Evolutionary conservation across 2,797 vertebrate genomes (phyloP), one percentile per base, ranked within the genome.

Genomic region (Parauchenoglanis punctatus): DNA sequence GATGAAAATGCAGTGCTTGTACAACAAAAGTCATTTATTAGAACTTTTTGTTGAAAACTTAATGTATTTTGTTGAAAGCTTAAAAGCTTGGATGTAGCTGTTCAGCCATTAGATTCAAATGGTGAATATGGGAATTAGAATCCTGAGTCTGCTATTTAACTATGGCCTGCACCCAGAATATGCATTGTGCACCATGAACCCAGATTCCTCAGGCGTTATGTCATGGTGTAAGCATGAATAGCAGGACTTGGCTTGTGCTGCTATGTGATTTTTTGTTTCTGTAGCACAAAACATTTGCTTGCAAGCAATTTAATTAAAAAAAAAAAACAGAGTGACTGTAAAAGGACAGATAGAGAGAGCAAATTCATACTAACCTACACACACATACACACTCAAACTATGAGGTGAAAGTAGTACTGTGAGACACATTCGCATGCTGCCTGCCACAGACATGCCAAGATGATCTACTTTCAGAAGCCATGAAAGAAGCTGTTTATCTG

Each of bases 191-290:
- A 80, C 75, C 31, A 58, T 86, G 76, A 81, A 73, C 68, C 81
- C 46, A 89, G 63, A 90, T 90, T 89, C 89, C 88, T 82, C 56
- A 82, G 7, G 61, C 77, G 78, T 86, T 90, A 84, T 86, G 88
- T 86, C 86, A 90, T 80, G 15, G 85, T 77, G 56, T 87, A 61
- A 58, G 76, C 54, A 84, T 84, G 85, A 90, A 86, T 83, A 85
- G 72, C 75, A 82, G 84, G 54, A 85, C 81, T 85, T 88, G 86
- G 72, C 88, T 58, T 77, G 59, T 68, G 25, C 67, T 85, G 46
- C 59, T 89, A 81, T 7, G 63, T 54, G 65, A 86, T 67, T 73
- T 86, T 89, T 84, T 44, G 25, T 46, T 81, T 86, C 35, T 81
- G 28, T 72, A 81, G 65, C 75, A 31, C 28, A 56, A 77, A 77